phyloP scores from a whole-genome alignment of 2,113 vertebrate genomes.

The Megalops atlanticus region DNA sequence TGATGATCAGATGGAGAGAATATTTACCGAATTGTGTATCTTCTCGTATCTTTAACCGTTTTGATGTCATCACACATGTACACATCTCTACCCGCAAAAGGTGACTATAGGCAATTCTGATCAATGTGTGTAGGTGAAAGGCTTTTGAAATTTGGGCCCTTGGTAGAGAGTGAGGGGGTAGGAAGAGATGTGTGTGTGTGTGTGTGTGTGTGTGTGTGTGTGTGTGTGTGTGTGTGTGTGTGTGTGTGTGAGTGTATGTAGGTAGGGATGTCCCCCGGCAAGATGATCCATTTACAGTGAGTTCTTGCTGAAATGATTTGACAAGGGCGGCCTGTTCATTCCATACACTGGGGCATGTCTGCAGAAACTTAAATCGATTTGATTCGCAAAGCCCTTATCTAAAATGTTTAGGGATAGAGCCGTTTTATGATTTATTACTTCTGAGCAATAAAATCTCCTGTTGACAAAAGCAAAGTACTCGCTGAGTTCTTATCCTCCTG shows the following conservation, averaged over 20 bases:
- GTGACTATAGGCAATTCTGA: too few relatives aligned
- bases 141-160: too few relatives aligned
- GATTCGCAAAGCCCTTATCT: slow-evolving; percentile 81
- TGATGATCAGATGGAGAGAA: too few relatives aligned
- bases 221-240: not conserved
- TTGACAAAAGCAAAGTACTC: slow-evolving; percentile 66
- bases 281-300: slow-evolving; percentile 71
- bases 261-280: not conserved
- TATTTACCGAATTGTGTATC: too few relatives aligned
- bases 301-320: slow-evolving; percentile 67
- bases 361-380: slow-evolving; percentile 78
- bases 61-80: too few relatives aligned
- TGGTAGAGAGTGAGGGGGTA: too few relatives aligned
- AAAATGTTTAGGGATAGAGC: slow-evolving; percentile 76
- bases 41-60: too few relatives aligned
- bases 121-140: too few relatives aligned
- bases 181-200: not conserved
- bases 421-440: slow-evolving; percentile 86
- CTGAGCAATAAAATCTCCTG: slow-evolving; percentile 72
- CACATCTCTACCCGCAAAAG: too few relatives aligned
- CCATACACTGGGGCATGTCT: slow-evolving; percentile 67
- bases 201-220: slow-evolving; percentile 4
- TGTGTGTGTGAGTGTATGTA: not conserved
- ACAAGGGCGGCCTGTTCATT: slow-evolving; percentile 66
- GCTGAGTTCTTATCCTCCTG: slow-evolving; percentile 54